Evolutionary conservation across 1,140 invertebrate genomes (phyloP), one percentile per base, ranked within the genome.

Genomic region (Hydropsyche tenuis): DNA sequence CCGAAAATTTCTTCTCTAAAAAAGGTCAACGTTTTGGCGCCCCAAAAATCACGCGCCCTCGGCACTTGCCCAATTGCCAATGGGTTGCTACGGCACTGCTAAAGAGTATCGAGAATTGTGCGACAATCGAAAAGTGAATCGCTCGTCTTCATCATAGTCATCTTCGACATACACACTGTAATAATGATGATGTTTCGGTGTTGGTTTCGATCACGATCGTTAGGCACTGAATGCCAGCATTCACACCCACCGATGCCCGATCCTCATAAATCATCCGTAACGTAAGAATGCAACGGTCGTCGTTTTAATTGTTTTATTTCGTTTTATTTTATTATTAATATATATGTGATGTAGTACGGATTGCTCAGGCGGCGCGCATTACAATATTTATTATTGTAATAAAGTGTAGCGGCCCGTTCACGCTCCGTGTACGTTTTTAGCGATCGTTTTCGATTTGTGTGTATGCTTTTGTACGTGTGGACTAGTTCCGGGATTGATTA

Each of bases 301-400:
- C 18, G 16, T 68, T 68, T 68, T 68, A 68, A 68, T 68, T 68
- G 46, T 68, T 68, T 68, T 68, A 68, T 48, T 62, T 37, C 30
- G 30, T 37, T 42, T 60, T 60, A 60, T 60, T 60, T 22, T 60
- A 37, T 60, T 60, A 60, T 25, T 60, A 60, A 25, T 25, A 60
- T 60, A 60, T 23, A 18, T 23, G 23, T 23, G 30, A 37, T 37
- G 30, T 37, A 37, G 30, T 37, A 3, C 30, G 30, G 30, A 37
- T 37, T 37, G 30, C 30, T 37, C 16, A 53, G 20, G 16, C 11
- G 18, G 2, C 45, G 12, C 45, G 45, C 48, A 53, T 53, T 53
- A 16, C 16, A 20, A 53, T 53, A 18, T 53, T 53, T 53, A 18
- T 53, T 18, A 53, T 53, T 53, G 48, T 20, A 53, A 20, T 53